Evolutionary conservation across 2,888 invertebrate genomes (phyloP), one percentile per base, ranked within the genome.

Genomic region (Morinoia aosen): DNA sequence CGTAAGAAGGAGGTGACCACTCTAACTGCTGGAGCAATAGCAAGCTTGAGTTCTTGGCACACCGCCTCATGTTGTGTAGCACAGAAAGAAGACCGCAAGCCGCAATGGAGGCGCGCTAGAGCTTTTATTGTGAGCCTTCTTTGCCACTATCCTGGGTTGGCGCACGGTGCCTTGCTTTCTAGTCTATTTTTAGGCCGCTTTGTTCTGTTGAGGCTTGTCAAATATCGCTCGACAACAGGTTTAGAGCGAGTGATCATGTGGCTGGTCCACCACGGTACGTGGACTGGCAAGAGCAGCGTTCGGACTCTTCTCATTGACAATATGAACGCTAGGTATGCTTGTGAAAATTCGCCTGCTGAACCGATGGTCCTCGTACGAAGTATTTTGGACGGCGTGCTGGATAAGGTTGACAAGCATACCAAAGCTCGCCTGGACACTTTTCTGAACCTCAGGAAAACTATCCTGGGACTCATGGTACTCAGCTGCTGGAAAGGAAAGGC

Each of bases 81-180:
- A 14, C 14, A 93, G 56, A 93, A 93, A 93, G 56, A 48, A 25
- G 93, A 93, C 12, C 57, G 93, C 19, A 93, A 93, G 48, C 64
- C 58, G n/a, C 95, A 91, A 90, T 95, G 95, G 96, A n/a, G 90
- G 95, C 91, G 57, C 56, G 76, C 58, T 57, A 64, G 95, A 14
- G 48, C 88, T n/a, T 96, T 96, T 58, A 56, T 96, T 56, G n/a
- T 96, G n/a, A 95, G 95, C 16, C 57, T 96, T 48, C 96, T 96
- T 56, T 95, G 95, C 57, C 95, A 95, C 91, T 94, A 95, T 40
- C 95, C 95, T 33, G 95, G 95, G 5, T 40, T 94, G 48, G 88
- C 95, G n/a, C 96, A 96, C 95, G 64, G 94, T 39, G 95, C 96
- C 39, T 61, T 96, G 16, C 95, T 95, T 11, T 64, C 95, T 33